These are phyloP conservation scores for Erethizon dorsatum DNA, from an alignment of 2,797 vertebrate genomes.

Conservation along the genomic window DNA sequence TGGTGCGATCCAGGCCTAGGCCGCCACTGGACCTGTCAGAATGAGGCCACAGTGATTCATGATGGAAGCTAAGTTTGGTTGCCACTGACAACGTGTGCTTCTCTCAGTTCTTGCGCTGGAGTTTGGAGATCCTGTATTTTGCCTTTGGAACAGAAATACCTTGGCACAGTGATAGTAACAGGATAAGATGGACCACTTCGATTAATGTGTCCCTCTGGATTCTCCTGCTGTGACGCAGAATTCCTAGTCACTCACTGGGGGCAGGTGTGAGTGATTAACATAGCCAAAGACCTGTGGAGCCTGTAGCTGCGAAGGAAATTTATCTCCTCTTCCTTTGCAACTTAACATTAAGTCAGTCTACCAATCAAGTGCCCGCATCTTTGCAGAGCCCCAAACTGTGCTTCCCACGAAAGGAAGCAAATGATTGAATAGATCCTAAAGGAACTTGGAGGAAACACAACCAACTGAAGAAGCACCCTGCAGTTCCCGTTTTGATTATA, in stretches of 20 bases:
- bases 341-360: not conserved
- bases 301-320: not conserved
- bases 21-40: conserved; percentile 64
- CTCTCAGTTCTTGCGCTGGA: conserved; percentile 35
- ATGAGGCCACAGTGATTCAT: conserved; percentile 69
- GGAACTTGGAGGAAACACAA: not conserved
- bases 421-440: not conserved
- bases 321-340: not conserved
- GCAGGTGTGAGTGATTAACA: not conserved
- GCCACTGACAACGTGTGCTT: not conserved
- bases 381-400: not conserved
- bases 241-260: not conserved
- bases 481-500: not conserved
- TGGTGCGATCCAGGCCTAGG: not conserved
- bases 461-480: not conserved
- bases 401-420: not conserved
- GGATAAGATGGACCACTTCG: not conserved
- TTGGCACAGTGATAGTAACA: not conserved
- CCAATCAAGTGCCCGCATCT: not conserved
- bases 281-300: not conserved
- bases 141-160: conserved; percentile 30
- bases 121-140: conserved; percentile 26
- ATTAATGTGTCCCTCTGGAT: not conserved
- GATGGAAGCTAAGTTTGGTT: conserved; percentile 34
- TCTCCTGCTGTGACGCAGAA: not conserved